phyloP scores from a whole-genome alignment of 2,888 invertebrate species.

The Margaritifera margaritifera region DNA sequence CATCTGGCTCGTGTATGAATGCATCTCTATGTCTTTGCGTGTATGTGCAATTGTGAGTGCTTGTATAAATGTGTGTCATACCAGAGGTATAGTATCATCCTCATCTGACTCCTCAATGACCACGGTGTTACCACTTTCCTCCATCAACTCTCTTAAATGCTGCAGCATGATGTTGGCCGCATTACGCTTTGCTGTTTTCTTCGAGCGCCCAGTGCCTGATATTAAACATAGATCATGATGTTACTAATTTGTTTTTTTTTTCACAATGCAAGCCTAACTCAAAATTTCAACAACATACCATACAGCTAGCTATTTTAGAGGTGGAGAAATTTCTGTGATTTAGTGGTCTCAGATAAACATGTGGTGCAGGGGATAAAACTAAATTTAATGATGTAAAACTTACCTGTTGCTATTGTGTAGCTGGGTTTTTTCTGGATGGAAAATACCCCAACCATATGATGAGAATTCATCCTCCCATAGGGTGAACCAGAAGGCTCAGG shows the following conservation, averaged over 20 bases:
- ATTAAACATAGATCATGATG: neutral
- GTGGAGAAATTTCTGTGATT: neutral
- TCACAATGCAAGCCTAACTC: neutral
- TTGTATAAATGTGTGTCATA: conserved; percentile 20
- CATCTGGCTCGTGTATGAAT: no score
- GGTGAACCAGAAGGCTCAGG: no score
- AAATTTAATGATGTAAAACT: no score
- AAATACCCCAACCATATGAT: no score
- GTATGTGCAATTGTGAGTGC: no score
- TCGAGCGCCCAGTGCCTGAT: conserved; percentile 84
- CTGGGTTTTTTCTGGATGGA: no score
- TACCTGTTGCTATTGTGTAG: no score
- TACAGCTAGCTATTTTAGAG: no score
- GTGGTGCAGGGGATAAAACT: no score
- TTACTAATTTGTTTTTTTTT: neutral
- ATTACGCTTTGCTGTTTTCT: conserved; percentile 96
- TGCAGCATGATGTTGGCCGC: conserved; percentile 92
- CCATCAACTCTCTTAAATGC: conserved; percentile 69
- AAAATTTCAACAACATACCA: neutral
- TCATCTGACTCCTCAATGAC: conserved; percentile 74
- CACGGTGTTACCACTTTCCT: conserved; percentile 49
- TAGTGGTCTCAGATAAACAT: no score
- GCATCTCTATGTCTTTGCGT: no score
- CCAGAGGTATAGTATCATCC: conserved; percentile 79
- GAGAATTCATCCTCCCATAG: no score